phyloP scores from a whole-genome alignment of 2,888 invertebrate species.

The Lithophane semibrunnea region DNA sequence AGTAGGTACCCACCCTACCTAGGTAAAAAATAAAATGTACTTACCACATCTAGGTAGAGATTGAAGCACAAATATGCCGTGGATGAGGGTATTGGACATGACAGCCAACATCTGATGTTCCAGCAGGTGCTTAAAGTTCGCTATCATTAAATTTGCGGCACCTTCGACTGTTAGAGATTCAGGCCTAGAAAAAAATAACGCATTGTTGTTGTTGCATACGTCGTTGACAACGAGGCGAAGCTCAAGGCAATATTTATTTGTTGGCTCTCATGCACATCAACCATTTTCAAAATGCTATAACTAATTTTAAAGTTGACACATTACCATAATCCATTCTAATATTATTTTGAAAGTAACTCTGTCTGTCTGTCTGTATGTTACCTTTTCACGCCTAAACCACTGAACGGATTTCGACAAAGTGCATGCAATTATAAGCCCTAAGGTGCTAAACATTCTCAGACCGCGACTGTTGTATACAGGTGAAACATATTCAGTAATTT shows the following conservation, averaged over 20 bases:
- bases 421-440: no score
- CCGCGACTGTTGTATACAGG: no score
- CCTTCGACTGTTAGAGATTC: constrained; percentile 81
- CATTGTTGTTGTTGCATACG: neutral
- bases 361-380: no score
- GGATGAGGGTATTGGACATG: constrained; percentile 75
- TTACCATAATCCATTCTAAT: no score
- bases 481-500: no score
- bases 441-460: no score
- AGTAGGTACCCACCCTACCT: neutral
- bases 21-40: constrained; percentile 14
- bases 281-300: neutral
- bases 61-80: constrained; percentile 73
- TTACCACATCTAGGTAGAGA: constrained; percentile 79
- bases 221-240: neutral
- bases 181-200: constrained; percentile 71
- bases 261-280: neutral
- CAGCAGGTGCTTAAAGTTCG: constrained; percentile 79
- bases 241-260: neutral
- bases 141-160: constrained; percentile 76
- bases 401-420: no score
- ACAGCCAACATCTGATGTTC: constrained; percentile 79
- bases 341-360: no score
- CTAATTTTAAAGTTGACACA: no score
- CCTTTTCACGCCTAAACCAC: no score